Percentiles rank a stretch among this genome's conserved stretches.
These are phyloP conservation scores for Microcebus ravelobensis DNA, from an alignment of 2,113 vertebrate genomes.

Conservation along the genomic window DNA sequence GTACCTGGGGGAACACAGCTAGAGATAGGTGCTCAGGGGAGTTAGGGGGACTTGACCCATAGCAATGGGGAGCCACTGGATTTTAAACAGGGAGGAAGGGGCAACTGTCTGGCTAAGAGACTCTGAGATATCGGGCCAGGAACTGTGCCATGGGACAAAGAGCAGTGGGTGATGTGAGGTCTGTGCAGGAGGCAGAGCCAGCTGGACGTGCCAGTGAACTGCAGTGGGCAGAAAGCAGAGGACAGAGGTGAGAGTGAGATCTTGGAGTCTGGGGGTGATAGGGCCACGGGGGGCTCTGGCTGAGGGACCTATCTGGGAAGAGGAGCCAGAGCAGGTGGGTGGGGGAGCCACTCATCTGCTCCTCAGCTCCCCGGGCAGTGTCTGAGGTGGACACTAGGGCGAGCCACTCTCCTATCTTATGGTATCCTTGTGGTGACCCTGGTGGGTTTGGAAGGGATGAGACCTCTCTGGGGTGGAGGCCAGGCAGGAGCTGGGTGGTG, in stretches of 20 bases:
- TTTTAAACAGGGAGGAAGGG: not conserved
- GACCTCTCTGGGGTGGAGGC: not conserved
- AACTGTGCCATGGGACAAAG: not conserved
- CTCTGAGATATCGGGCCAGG: not conserved
- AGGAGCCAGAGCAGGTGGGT: not conserved
- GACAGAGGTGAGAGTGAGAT: not conserved
- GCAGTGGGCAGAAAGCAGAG: not conserved
- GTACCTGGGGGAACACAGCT: not conserved
- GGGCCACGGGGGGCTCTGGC: not conserved
- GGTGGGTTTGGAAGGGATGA: not conserved
- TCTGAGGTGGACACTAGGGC: not conserved
- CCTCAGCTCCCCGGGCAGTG: not conserved
- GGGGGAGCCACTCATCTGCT: not conserved
- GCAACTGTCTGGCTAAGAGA: not conserved
- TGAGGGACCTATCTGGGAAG: not conserved
- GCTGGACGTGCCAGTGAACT: not conserved
- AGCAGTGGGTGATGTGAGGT: not conserved
- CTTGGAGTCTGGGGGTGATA: not conserved
- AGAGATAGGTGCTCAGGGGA: not conserved
- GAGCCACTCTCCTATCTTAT: not conserved
- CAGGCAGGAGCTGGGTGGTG: not conserved
- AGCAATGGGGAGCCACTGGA: not conserved
- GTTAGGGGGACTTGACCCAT: not conserved
- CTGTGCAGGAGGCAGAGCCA: conserved; percentile 6
- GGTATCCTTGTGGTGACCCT: not conserved